phyloP scores from a whole-genome alignment of 2,113 vertebrate genomes.

The Craseonycteris thonglongyai region DNA sequence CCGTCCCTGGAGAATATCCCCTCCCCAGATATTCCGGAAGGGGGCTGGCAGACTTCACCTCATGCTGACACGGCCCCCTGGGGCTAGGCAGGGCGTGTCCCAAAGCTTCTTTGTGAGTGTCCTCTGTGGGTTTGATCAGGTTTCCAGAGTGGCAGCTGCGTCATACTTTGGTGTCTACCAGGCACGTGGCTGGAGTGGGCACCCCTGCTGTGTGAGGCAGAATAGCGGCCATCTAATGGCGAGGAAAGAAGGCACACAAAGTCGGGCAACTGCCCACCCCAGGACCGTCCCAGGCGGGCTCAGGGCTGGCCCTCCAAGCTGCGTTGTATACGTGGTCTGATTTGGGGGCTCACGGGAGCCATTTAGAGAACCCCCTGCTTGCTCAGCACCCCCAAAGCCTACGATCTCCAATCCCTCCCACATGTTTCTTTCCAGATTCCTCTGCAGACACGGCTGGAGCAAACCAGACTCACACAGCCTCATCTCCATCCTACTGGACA shows the following conservation, averaged over 20 bases:
- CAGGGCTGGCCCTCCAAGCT: not conserved
- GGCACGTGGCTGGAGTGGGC: rapidly evolving
- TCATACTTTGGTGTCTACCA: not conserved
- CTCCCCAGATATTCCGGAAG: not conserved
- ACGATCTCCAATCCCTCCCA: not conserved
- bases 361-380: not conserved
- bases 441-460: not conserved
- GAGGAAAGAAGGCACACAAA: not conserved
- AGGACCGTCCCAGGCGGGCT: not conserved
- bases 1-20: too few species aligned
- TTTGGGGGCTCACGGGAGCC: not conserved
- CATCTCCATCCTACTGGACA: slow-evolving; percentile 74
- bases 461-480: slow-evolving; percentile 42
- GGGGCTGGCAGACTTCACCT: too few species aligned
- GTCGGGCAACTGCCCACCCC: not conserved
- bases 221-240: rapidly evolving
- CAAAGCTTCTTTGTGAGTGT: rapidly evolving
- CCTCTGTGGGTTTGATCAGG: too few species aligned
- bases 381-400: not conserved
- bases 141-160: too few species aligned
- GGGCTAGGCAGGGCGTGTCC: too few species aligned
- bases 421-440: not conserved
- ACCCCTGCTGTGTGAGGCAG: rapidly evolving
- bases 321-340: not conserved
- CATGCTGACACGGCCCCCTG: rapidly evolving